phyloP scores from a whole-genome alignment of 2,113 vertebrate species.

The Oenanthe oenanthe region DNA sequence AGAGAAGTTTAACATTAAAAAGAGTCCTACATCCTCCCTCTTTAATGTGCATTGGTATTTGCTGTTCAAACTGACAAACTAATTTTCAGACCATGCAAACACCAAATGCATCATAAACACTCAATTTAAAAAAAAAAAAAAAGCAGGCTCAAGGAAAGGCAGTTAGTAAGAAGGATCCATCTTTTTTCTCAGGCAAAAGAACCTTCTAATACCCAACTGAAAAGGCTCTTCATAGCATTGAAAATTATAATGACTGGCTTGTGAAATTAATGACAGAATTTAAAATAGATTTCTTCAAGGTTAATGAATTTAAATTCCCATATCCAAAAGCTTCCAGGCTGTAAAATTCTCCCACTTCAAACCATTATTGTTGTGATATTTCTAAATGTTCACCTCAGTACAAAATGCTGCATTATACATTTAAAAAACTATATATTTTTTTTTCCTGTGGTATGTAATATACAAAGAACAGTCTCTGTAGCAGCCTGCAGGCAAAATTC shows the following conservation, averaged over 20 bases:
- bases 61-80: background rate
- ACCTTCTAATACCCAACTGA: background rate
- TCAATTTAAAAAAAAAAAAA: too few relatives aligned
- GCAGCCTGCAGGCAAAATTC: conserved; percentile 42
- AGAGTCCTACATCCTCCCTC: background rate
- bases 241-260: conserved; percentile 16
- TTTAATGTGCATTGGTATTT: background rate
- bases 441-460: background rate
- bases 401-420: background rate
- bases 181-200: background rate
- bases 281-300: conserved; percentile 6
- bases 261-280: background rate
- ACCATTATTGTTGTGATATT: background rate
- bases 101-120: background rate
- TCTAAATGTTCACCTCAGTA: conserved; percentile 2
- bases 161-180: background rate
- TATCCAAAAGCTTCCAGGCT: background rate
- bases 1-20: background rate
- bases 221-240: background rate
- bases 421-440: background rate
- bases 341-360: background rate
- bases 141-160: background rate
- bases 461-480: background rate
- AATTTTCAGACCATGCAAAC: background rate
- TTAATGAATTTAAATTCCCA: conserved; percentile 29